Base-by-base conservation (phyloP, 2,797 vertebrate species). In the Diceros bicornis region DNA sequence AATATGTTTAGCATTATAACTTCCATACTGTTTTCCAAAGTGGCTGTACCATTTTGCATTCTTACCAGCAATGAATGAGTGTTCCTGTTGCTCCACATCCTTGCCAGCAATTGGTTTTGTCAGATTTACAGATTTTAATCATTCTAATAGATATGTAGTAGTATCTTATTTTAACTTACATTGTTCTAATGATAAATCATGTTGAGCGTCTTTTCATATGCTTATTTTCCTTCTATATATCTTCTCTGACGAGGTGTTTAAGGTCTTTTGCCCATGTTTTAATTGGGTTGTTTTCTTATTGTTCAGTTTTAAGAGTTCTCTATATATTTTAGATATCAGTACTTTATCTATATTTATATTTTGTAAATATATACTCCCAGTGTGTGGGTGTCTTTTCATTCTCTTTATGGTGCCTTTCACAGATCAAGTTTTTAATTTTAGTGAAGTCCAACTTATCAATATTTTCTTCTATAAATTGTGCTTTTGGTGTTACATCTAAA, bases 351-450 rank as follows among this genome's bases (percentile, higher is more conserved):
- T 61, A 25, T 78, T 1, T 74, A 2, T 79, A 50, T 69, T 62
- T 64, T 50, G 2, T 75, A 86, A 93, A 57, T 71, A 77, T 86
- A 79, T 59, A 93, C n/a, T 50, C n/a, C 72, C 52, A 86, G 34
- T 59, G 29, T 64, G 3, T 79, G 32, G 11, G 71, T 91, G 14
- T 84, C 44, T 89, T 87, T 75, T 75, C 50, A 41, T 94, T 78
- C 34, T 91, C 44, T 71, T 77, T 89, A 52, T 27, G 7, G 20
- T 89, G 41, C 68, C 34, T 79, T 72, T 91, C 64, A 72, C 34
- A 71, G n/a, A 66, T 27, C 32, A 86, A 82, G n/a, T 57, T 92
- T 75, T 91, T 90, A 66, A 72, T 86, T 81, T 90, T 91, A 85
- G 44, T 57, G 12, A 71, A 55, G 72, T 41, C 44, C 12, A 87